These are phyloP conservation scores for Agriopis leucophaearia DNA, from an alignment of 2,888 invertebrate genomes.

Conservation along the genomic window DNA sequence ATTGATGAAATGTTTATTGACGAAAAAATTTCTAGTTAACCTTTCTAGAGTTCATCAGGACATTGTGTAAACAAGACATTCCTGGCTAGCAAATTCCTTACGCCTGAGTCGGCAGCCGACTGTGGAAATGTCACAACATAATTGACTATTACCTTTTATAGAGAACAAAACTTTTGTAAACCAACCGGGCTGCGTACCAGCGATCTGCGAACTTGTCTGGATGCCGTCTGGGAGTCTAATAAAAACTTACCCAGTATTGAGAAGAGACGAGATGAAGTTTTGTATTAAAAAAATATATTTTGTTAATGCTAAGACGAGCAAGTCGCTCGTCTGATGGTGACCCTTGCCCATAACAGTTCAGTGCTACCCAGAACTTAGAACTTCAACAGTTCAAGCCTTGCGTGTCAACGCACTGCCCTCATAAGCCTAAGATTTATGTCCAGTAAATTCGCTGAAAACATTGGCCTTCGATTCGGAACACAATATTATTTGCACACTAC, in stretches of 20 bases:
- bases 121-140: conserved; percentile 56
- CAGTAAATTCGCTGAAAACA: too few relatives aligned
- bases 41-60: neutral
- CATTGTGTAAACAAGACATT: conserved; percentile 20
- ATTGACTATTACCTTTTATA: conserved; percentile 55
- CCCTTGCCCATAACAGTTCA: too few relatives aligned
- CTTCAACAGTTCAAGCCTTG: too few relatives aligned
- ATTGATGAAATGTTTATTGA: too few relatives aligned
- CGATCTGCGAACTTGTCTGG: conserved; percentile 32
- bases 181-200: conserved; percentile 16
- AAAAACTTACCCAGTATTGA: neutral
- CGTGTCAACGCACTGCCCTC: too few relatives aligned
- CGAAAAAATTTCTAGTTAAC: neutral
- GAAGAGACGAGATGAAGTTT: neutral
- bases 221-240: conserved; percentile 10
- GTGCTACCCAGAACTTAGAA: too few relatives aligned
- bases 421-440: too few relatives aligned
- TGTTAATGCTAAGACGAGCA: too few relatives aligned
- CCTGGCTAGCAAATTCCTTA: conserved; percentile 38
- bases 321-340: too few relatives aligned
- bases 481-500: too few relatives aligned
- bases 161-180: conserved; percentile 42
- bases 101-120: conserved; percentile 27
- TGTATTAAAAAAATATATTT: too few relatives aligned
- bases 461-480: too few relatives aligned